phyloP scores from a whole-genome alignment of 1,140 invertebrate genomes.

The Nomia melanderi region DNA sequence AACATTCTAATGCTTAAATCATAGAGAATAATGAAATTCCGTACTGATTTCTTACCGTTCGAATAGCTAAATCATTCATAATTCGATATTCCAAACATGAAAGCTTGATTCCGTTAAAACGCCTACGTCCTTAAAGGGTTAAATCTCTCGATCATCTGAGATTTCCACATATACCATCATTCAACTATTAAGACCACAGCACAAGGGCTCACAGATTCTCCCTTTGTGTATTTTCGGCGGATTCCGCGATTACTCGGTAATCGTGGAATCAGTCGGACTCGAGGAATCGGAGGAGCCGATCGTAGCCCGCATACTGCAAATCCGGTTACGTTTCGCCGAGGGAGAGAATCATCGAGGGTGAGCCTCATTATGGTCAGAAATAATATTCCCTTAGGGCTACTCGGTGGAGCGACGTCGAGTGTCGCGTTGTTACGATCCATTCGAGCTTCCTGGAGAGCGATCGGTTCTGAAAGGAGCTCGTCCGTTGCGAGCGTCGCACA shows the following conservation, averaged over 20 bases:
- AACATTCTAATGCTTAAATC: too few relatives aligned
- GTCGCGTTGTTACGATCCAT: not conserved
- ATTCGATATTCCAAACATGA: too few relatives aligned
- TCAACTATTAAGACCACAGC: too few relatives aligned
- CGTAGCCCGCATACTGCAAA: constrained; percentile 40
- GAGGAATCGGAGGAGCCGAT: constrained; percentile 23
- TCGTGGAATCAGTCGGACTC: constrained; percentile 22
- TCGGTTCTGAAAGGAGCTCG: not conserved
- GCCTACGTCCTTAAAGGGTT: too few relatives aligned
- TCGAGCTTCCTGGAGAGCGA: not conserved
- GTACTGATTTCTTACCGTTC: too few relatives aligned
- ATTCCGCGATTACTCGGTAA: not conserved
- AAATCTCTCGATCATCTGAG: too few relatives aligned
- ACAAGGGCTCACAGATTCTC: not conserved
- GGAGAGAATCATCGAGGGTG: constrained; percentile 18
- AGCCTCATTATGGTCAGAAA: constrained; percentile 41
- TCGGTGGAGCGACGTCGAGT: not conserved
- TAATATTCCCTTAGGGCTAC: constrained; percentile 41
- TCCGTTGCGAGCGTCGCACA: not conserved
- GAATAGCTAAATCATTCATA: too few relatives aligned
- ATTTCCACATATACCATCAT: too few relatives aligned
- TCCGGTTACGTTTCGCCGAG: constrained; percentile 40
- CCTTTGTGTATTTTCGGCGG: not conserved
- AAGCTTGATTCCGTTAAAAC: too few relatives aligned
- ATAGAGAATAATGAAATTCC: too few relatives aligned